Evolutionary conservation across 1,140 invertebrate genomes (phyloP), one percentile per base, ranked within the genome.

Genomic region (Euwallacea fornicatus): DNA sequence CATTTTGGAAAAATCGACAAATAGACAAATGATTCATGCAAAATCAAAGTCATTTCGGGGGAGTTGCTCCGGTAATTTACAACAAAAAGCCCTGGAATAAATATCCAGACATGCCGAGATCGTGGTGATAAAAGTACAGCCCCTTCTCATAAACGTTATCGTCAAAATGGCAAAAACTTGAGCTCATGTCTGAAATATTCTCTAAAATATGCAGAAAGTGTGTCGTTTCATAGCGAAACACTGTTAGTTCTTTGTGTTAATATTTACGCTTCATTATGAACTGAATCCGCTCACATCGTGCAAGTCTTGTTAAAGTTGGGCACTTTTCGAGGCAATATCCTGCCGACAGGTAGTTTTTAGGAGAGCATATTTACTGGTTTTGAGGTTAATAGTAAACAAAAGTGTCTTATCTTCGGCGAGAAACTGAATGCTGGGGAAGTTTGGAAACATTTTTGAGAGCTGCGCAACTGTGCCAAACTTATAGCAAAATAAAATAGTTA

Each of bases 201-300:
- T 42, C 61, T 74, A 69, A 75, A 75, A 75, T 73, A 75, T 75
- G 62, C 71, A 73, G 74, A 65, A 73, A 73, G 69, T 70, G 71
- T 71, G 47, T 67, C 64, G 67, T 69, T 66, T 64, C 60, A 69
- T 72, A 62, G 68, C 50, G 74, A 61, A 63, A 66, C 66, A 66
- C 46, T 74, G 68, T 74, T 74, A 63, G 70, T 75, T 78, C 74
- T 75, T 76, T 76, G 74, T 75, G 74, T 76, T 75, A 75, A 78
- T 78, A 78, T 78, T 78, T 77, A 75, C 75, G 73, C 74, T 78
- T 78, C 75, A 78, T 78, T 76, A 78, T 72, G 72, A 70, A 53
- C 69, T 43, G 54, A 64, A 62, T 64, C 47, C 50, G 50, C 69
- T 64, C 69, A 58, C 64, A 70, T 70, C 61, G 69, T 54, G 60